Evolutionary conservation across 2,113 vertebrate genomes (phyloP).

Genomic region (Chaenogobius annularis): DNA sequence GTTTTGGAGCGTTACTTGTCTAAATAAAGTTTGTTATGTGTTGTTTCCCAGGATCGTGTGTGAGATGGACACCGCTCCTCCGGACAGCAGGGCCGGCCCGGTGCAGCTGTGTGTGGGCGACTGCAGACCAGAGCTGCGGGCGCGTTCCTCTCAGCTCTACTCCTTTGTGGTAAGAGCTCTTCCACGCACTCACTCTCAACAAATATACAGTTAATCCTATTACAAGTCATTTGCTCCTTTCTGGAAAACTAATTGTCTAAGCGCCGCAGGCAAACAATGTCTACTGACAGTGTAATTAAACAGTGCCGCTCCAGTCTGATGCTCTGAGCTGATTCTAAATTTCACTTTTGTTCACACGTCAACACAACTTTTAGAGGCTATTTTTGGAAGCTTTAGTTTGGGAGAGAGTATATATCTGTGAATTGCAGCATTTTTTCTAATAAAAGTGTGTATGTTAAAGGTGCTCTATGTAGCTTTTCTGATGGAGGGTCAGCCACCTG

Average conservation of each 20-base stretch:
- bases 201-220: conserved; percentile 12
- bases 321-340: conserved; percentile 20
- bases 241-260: conserved; percentile 20
- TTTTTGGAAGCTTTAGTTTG: conserved; percentile 19
- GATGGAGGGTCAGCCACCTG: no score
- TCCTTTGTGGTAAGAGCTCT: conserved; percentile 88
- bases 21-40: not conserved
- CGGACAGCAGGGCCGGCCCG: conserved; percentile 82
- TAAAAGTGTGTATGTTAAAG: not conserved
- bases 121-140: conserved; percentile 90
- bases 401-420: not conserved
- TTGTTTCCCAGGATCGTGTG: conserved; percentile 88
- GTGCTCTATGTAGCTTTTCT: no score
- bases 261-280: conserved; percentile 19
- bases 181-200: not conserved
- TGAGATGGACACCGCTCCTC: conserved; percentile 87
- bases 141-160: conserved; percentile 88
- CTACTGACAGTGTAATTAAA: conserved; percentile 14
- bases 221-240: conserved; percentile 13
- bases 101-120: conserved; percentile 93
- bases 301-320: conserved; percentile 9
- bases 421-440: not conserved
- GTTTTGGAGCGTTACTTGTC: not conserved
- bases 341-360: conserved; percentile 19
- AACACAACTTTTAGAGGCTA: conserved; percentile 7